Base-by-base conservation (phyloP, 2,113 vertebrate species). In the Rutilus rutilus region DNA sequence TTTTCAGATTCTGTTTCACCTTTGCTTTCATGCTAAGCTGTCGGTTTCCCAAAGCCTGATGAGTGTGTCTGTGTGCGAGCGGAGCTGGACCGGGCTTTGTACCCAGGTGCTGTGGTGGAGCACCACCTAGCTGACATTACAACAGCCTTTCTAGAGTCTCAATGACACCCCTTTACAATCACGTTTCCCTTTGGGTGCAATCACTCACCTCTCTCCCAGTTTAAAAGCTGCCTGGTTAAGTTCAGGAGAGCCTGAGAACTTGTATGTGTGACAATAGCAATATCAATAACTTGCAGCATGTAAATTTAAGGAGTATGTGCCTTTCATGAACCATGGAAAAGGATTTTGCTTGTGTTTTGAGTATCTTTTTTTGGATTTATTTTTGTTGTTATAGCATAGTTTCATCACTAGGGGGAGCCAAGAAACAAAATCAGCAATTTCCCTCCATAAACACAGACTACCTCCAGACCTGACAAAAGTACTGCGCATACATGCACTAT, bases 1-100 rank as follows among this genome's bases (percentile, higher is more conserved):
- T 99, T 99, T 98, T 98, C 97, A 97, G 96, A 97, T 99, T 97
- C 94, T 86, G 86, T 99, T 99, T 99, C 98, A 96, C 96, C 96
- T 96, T 96, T 96, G 97, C 97, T 98, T 99, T 98, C 96, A 97
- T 95, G 93, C 95, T 94, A 93, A 96, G 95, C 94, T 95, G 95
- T 95, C 94, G 93, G 94, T 96, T 96, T 69, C 96, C 94, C 95
- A 96, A 94, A 96, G 95, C 94, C 93, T 95, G 95, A 95, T 92
- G 94, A 91, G 95, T 90, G 92, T 93, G 90, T 93, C 90, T 90
- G 89, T 89, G 91, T 65, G 65, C 81, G 62, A 82, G 82, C 23
- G 52, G 71, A 52, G 52, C 39, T 81, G n/a, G 59, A 65, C 14
- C 2, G 12, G 27, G 45, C 36, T 65, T 91, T 92, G 87, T 82